Base-by-base conservation (phyloP, 2,888 invertebrate species). In the Stenodera caucasica region DNA sequence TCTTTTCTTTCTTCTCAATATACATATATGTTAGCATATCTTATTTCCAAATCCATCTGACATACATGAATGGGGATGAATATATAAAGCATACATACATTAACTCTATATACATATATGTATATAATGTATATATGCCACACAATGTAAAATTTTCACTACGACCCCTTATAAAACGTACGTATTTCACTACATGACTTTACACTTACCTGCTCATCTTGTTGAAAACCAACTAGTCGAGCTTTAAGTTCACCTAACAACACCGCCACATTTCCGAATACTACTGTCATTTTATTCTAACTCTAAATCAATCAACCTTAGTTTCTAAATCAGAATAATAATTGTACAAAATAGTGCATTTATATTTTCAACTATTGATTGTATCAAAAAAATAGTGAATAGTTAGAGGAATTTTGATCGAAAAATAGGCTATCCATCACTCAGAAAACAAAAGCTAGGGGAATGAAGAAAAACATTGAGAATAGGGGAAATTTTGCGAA, bases 131-230 rank as follows among this genome's bases (percentile, higher is more conserved):
- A n/a, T n/a, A n/a, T n/a, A n/a, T n/a, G n/a, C n/a, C n/a, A n/a
- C n/a, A 35, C 57, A 53, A 51, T 58, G 53, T 54, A 61, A 63
- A 61, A 64, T 60, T 60, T 59, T 21, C 37, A 37, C 57, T 26
- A 51, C 49, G 55, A 58, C 58, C 53, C 51, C 55, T 58, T n/a
- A n/a, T n/a, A n/a, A 57, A 53, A 62, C 37, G 52, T 30, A 55
- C 57, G 21, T 33, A 57, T 60, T 70, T 63, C 64, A 64, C 70
- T 66, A 73, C 73, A 73, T 65, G 72, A 68, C 66, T 71, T 72
- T 67, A 71, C 71, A 72, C 71, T 73, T 71, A 70, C 69, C 68
- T 68, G 64, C 60, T 55, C 56, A 60, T 64, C 55, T 18, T 55
- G 58, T 58, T 57, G 49, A 64, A 65, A 66, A 66, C 60, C 37